Conservation (phyloP, 2,797 vertebrate genomes). For the Acrossocheilus wenchowensis region DNA sequence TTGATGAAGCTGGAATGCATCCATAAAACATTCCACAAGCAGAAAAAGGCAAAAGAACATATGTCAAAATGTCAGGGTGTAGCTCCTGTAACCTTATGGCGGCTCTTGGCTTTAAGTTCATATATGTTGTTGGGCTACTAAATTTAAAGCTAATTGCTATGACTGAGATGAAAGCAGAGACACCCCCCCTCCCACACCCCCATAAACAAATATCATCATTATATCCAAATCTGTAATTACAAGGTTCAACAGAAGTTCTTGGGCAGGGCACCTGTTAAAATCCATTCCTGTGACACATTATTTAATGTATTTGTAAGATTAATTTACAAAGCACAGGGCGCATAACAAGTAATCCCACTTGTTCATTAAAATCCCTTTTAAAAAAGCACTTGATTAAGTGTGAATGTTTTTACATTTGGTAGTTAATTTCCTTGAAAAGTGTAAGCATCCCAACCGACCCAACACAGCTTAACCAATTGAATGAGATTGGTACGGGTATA, state of each 20-base stretch:
- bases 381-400: background rate
- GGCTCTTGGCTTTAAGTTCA: conserved; percentile 75
- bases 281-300: conserved; percentile 80
- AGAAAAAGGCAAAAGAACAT: conserved; percentile 64
- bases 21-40: conserved; percentile 70
- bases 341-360: conserved; percentile 41
- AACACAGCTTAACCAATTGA: background rate
- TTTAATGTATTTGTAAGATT: conserved; percentile 81
- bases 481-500: background rate
- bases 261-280: conserved; percentile 85
- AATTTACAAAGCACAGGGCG: conserved; percentile 78
- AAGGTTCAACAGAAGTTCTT: conserved; percentile 81
- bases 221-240: conserved; percentile 84
- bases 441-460: background rate
- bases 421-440: background rate
- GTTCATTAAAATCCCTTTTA: background rate
- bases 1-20: conserved; percentile 64
- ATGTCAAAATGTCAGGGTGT: conserved; percentile 75
- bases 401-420: conserved; percentile 12
- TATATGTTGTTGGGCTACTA: conserved; percentile 79
- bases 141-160: conserved; percentile 89
- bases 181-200: conserved; percentile 26
- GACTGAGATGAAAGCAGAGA: conserved; percentile 78
- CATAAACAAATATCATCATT: conserved; percentile 84
- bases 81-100: conserved; percentile 76